Percentiles rank a stretch among this genome's conserved stretches.
phyloP scores from a whole-genome alignment of 2,797 vertebrate genomes.

The Iguana delicatissima region DNA sequence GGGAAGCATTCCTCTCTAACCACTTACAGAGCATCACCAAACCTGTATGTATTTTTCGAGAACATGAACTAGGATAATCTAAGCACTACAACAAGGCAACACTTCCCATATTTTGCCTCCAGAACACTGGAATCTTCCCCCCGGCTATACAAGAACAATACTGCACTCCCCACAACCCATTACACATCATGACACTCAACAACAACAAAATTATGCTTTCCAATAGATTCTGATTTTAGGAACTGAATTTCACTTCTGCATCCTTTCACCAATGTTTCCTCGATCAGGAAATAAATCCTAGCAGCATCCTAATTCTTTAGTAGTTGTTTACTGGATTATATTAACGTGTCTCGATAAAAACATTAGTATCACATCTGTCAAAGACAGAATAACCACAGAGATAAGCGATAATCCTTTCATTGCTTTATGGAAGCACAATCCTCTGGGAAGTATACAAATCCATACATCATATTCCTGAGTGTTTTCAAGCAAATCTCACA shows the following conservation, averaged over 20 bases:
- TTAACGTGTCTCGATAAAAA: slow-evolving; percentile 38
- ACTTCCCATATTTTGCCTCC: neutral
- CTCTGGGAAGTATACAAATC: slow-evolving; percentile 63
- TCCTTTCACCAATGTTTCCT: neutral
- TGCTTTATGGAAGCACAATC: slow-evolving; percentile 63
- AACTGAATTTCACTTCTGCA: neutral
- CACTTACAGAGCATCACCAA: neutral
- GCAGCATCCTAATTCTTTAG: slow-evolving; percentile 51
- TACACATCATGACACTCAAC: rapidly evolving
- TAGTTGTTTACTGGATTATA: slow-evolving; percentile 58
- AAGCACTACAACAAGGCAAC: neutral
- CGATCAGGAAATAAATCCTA: slow-evolving; percentile 33
- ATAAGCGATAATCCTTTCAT: slow-evolving; percentile 62
- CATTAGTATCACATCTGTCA: slow-evolving; percentile 66
- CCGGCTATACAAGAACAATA: neutral
- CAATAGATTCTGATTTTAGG: slow-evolving; percentile 3
- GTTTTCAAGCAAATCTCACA: slow-evolving; percentile 55
- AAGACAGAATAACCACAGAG: slow-evolving; percentile 61
- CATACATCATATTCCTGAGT: neutral
- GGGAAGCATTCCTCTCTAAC: neutral
- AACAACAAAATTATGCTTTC: slow-evolving; percentile 4
- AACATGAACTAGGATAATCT: neutral
- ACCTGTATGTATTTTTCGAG: neutral
- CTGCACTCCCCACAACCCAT: neutral
- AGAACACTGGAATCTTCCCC: neutral